Base-by-base conservation (phyloP, 2,113 vertebrate genomes). In the Ardeotis arabs region DNA sequence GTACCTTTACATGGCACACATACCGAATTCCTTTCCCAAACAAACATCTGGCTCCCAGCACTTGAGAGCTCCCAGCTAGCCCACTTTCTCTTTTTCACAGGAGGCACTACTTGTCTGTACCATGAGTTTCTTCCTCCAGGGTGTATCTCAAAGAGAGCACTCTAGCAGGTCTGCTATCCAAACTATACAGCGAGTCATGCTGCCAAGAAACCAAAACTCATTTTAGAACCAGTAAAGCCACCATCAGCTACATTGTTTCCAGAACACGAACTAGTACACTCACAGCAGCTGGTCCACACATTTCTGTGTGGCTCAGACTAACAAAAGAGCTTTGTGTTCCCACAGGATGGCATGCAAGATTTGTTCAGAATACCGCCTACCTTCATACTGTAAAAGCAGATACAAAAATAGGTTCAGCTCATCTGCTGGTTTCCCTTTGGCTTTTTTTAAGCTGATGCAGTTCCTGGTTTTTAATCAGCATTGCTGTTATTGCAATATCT, bases 131-230 rank as follows among this genome's bases (percentile, higher is more conserved):
- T 63, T 70, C 60, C 91, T 81, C 60, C 67, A 50, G 37, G 37
- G 41, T 4, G 1, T n/a, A 84, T 41, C 86, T 81, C 76, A 47
- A 31, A 81, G 64, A 68, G 45, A 95, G 47, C 52, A 33, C 75
- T 78, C 84, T 12, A 87, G 50, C 18, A 89, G 86, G 68, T 47
- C 77, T 84, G 63, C 86, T 77, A 90, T 56, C 72, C 84, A 53
- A 88, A 73, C 50, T 75, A 52, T 0, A 86, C 4, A 73, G 74
- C 4, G 0, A 79, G 33, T 24, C 75, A 55, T 9, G 50, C 84
- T 75, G 80, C 77, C 86, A 87, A 89, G 84, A 91, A 92, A 90
- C 25, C 59, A 88, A 93, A 95, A 52, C 37, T 73, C 81, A 56
- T 55, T 94, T 63, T 41, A 84, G 80, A 89, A 78, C 83, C 76